Percentiles rank a stretch among this genome's conserved stretches.
These are phyloP conservation scores for Brachionus rotundiformis DNA, from an alignment of 1,140 invertebrate species.

Conservation along the genomic window DNA sequence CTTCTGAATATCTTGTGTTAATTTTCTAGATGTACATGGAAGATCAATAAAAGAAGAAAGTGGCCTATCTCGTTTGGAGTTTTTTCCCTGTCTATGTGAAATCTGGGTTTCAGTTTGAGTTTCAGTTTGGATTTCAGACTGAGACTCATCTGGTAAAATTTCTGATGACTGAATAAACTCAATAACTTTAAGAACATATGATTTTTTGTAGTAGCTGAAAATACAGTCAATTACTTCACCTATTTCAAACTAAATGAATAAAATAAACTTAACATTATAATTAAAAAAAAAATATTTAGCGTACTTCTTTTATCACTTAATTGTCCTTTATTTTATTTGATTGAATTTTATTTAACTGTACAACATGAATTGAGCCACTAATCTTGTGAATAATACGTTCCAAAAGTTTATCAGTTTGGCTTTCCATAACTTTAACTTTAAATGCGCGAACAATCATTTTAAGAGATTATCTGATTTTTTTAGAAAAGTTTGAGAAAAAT, in stretches of 20 bases:
- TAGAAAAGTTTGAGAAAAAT: background rate
- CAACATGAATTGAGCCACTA: background rate
- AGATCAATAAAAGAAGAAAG: slow-evolving; percentile 4
- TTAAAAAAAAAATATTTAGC: background rate
- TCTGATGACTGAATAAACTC: no score
- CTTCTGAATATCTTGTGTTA: background rate
- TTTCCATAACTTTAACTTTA: slow-evolving; percentile 13
- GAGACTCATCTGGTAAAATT: background rate
- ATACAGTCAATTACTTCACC: background rate
- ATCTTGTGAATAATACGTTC: background rate
- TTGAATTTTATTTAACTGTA: background rate
- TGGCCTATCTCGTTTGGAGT: background rate
- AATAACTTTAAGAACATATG: no score
- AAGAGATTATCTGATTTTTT: background rate
- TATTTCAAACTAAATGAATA: slow-evolving; percentile 7
- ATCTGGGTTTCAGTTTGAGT: background rate
- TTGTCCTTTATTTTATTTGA: background rate
- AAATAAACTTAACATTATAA: background rate
- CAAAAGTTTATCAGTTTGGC: slow-evolving; percentile 1
- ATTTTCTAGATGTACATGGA: slow-evolving; percentile 9
- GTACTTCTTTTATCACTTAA: slow-evolving; percentile 12
- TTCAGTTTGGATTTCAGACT: background rate
- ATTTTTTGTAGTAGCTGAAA: no score
- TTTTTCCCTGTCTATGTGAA: background rate
- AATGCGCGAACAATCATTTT: background rate